Conservation (phyloP, 2,113 vertebrate genomes). For the Heloderma charlesbogerti region DNA sequence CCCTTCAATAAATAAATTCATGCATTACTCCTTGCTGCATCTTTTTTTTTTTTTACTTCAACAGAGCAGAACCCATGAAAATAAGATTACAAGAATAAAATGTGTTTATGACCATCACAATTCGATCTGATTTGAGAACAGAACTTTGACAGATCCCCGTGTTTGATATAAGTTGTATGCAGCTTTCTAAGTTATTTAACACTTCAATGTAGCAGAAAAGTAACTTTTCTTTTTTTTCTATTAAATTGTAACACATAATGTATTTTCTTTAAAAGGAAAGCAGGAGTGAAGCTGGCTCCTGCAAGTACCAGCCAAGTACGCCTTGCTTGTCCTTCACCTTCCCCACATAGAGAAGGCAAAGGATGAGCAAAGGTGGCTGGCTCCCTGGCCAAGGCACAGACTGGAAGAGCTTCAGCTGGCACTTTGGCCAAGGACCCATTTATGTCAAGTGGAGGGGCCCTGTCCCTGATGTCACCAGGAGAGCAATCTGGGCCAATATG, state of each 20-base stretch:
- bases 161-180: not conserved
- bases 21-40: not conserved
- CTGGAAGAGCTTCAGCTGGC: too few relatives aligned
- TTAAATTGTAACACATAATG: slow-evolving; percentile 18
- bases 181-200: slow-evolving; percentile 24
- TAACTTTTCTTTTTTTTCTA: slow-evolving; percentile 23
- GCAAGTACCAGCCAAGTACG: too few relatives aligned
- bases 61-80: slow-evolving; percentile 11
- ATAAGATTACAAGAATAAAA: slow-evolving; percentile 16
- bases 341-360: too few relatives aligned
- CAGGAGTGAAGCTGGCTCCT: not conserved
- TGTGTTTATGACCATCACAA: not conserved
- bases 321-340: too few relatives aligned
- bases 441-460: too few relatives aligned
- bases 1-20: not conserved
- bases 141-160: not conserved
- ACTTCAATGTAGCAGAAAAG: not conserved
- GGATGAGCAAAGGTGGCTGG: too few relatives aligned
- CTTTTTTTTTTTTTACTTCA: slow-evolving; percentile 15
- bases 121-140: slow-evolving; percentile 13
- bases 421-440: too few relatives aligned
- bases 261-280: slow-evolving; percentile 15
- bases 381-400: too few relatives aligned
- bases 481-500: not conserved
- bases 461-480: too few relatives aligned